A percentile compares a stretch with the other conserved stretches of the same genome.
These are phyloP conservation scores for Scrobipalpa atriplicella DNA, from an alignment of 2,888 invertebrate genomes.

Conservation along the genomic window DNA sequence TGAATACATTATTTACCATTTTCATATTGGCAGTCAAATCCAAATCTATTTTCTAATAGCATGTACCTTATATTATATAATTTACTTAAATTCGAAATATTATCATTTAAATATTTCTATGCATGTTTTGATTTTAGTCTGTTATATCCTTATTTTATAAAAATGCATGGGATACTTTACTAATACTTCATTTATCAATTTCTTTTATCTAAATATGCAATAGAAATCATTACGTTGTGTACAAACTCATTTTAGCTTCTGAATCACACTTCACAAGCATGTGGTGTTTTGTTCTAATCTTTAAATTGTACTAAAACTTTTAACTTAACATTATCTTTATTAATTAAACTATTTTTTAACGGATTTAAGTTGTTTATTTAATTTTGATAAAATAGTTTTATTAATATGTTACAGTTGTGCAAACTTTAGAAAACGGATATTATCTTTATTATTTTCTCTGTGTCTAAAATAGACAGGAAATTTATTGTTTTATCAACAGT, in stretches of 20 bases:
- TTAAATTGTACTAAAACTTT: neutral
- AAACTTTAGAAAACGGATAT: too few relatives aligned
- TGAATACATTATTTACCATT: slow-evolving; percentile 70
- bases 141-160: neutral
- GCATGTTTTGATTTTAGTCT: slow-evolving; percentile 11
- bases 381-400: too few relatives aligned
- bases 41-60: slow-evolving; percentile 19
- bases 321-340: too few relatives aligned
- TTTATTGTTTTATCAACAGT: too few relatives aligned
- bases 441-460: too few relatives aligned
- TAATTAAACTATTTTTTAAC: too few relatives aligned
- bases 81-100: slow-evolving; percentile 4
- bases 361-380: too few relatives aligned
- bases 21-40: slow-evolving; percentile 25
- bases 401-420: too few relatives aligned
- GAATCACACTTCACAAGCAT: slow-evolving; percentile 10
- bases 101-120: neutral
- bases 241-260: neutral
- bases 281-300: neutral
- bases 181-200: neutral
- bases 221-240: neutral
- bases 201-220: neutral
- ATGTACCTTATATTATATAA: slow-evolving; percentile 8
- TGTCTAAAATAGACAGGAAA: too few relatives aligned
- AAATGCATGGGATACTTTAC: neutral